A percentile compares a stretch with the other conserved stretches of the same genome.
Evolutionary conservation across 2,113 vertebrate species (phyloP).

Genomic region (Guaruba guarouba): DNA sequence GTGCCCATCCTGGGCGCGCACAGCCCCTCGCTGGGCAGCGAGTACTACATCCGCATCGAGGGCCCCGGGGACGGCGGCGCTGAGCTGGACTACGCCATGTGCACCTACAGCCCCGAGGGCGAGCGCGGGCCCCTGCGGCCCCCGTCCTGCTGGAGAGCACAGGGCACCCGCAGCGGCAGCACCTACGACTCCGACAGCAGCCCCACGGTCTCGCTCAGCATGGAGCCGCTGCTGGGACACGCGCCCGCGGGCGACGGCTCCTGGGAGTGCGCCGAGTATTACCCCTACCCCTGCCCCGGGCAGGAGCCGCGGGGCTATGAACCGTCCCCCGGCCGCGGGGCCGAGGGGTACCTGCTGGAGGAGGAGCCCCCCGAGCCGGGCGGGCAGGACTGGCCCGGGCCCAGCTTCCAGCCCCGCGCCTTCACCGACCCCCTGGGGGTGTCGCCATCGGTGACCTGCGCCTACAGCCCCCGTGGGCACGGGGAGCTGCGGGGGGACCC

Average conservation of each 20-base stretch:
- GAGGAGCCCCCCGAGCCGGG: slow-evolving; percentile 62
- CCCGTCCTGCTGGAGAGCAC: slow-evolving; percentile 67
- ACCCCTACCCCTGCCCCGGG: not conserved
- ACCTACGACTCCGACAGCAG: slow-evolving; percentile 79
- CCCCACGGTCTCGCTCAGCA: slow-evolving; percentile 80
- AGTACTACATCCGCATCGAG: slow-evolving; percentile 95
- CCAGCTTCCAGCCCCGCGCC: slow-evolving; percentile 73
- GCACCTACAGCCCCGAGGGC: slow-evolving; percentile 78
- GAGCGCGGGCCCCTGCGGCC: slow-evolving; percentile 1
- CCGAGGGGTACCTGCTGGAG: slow-evolving; percentile 71
- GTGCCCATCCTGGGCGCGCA: slow-evolving; percentile 90
- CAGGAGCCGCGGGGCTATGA: slow-evolving; percentile 63
- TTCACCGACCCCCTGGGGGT: slow-evolving; percentile 80
- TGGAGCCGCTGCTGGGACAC: slow-evolving; percentile 88
- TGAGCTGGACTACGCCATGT: slow-evolving; percentile 80
- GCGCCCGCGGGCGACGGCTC: not conserved
- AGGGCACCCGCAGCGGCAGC: slow-evolving; percentile 45
- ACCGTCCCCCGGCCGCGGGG: slow-evolving; percentile 55
- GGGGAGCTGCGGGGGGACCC: slow-evolving; percentile 5
- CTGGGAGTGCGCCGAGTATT: slow-evolving; percentile 34
- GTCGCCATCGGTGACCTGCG: slow-evolving; percentile 52
- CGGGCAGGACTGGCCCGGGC: slow-evolving; percentile 75
- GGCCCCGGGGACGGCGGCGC: slow-evolving; percentile 79
- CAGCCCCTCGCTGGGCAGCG: slow-evolving; percentile 88
- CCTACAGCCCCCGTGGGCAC: not conserved